phyloP scores from a whole-genome alignment of 2,888 invertebrate genomes.

The Atherix ibis region DNA sequence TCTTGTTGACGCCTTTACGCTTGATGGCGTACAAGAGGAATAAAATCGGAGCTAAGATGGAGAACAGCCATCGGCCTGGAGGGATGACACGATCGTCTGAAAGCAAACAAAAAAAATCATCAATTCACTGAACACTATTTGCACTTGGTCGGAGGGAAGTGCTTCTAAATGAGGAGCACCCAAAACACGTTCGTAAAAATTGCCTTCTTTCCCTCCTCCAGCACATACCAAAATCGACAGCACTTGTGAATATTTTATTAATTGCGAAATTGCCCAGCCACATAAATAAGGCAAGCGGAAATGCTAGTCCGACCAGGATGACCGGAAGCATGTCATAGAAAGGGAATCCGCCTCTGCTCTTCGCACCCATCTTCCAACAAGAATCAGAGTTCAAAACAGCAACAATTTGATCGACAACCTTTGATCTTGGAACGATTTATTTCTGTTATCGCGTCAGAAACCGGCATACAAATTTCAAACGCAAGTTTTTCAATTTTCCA shows the following conservation, averaged over 20 bases:
- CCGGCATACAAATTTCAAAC: no score
- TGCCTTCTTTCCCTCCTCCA: background rate
- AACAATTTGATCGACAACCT: no score
- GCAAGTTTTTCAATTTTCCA: no score
- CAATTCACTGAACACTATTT: background rate
- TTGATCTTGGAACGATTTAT: no score
- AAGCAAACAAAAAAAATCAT: background rate
- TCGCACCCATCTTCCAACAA: no score
- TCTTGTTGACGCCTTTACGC: constrained; percentile 48
- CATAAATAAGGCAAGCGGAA: constrained; percentile 60
- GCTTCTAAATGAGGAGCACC: background rate
- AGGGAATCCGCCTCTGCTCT: no score
- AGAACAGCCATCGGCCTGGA: constrained; percentile 30
- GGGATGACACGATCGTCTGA: constrained; percentile 19
- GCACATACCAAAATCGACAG: background rate
- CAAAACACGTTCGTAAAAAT: background rate
- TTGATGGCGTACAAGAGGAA: constrained; percentile 51
- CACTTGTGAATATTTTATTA: constrained; percentile 34
- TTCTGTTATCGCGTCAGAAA: no score
- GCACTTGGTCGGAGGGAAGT: background rate
- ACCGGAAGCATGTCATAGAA: constrained; percentile 36
- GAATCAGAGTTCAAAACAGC: no score
- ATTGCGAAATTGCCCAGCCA: constrained; percentile 59
- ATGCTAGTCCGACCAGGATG: constrained; percentile 47
- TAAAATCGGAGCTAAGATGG: constrained; percentile 38